Conservation (phyloP, 1,140 invertebrate genomes). For the Rhagoletis pomonella region DNA sequence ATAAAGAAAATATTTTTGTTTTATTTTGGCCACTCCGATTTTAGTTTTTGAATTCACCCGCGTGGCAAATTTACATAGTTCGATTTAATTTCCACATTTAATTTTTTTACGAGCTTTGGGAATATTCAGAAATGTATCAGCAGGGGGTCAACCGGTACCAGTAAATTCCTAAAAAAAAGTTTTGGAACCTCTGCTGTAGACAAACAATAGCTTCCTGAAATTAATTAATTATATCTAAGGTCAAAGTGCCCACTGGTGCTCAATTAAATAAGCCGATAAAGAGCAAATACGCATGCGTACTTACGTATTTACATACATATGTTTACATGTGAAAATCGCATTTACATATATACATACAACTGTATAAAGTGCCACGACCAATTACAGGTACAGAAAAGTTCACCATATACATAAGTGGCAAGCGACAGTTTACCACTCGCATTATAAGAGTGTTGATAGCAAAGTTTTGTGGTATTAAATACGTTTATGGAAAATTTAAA, state of each 20-base stretch:
- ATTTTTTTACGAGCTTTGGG: too few relatives aligned
- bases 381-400: neutral
- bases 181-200: neutral
- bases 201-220: neutral
- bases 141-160: too few relatives aligned
- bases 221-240: constrained; percentile 1
- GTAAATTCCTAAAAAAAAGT: too few relatives aligned
- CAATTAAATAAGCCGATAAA: neutral
- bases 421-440: too few relatives aligned
- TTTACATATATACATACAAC: neutral
- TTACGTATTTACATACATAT: too few relatives aligned
- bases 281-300: neutral
- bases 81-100: too few relatives aligned
- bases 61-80: too few relatives aligned
- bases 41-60: too few relatives aligned
- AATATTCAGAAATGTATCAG: too few relatives aligned
- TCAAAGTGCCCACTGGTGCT: neutral
- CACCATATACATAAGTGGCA: neutral
- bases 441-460: neutral
- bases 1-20: too few relatives aligned
- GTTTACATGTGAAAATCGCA: neutral
- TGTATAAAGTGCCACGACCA: neutral
- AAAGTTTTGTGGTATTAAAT: constrained; percentile 45
- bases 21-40: too few relatives aligned
- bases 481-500: constrained; percentile 41